Evolutionary conservation across 2,113 vertebrate species (phyloP).

Genomic region (Callionymus lyra): DNA sequence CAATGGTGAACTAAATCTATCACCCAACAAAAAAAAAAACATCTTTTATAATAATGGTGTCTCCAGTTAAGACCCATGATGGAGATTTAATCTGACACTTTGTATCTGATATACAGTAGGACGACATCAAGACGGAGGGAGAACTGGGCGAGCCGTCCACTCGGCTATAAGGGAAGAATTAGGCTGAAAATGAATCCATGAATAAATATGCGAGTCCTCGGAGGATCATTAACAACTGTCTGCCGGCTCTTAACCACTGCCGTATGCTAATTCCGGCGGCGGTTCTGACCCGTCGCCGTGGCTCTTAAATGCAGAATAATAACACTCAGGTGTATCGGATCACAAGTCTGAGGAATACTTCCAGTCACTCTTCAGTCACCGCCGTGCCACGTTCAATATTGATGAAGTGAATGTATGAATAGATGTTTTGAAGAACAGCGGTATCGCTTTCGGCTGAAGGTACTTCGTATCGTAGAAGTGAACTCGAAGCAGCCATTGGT

Average conservation of each 20-base stretch:
- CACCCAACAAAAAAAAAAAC: constrained; percentile 1
- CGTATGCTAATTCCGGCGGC: constrained; percentile 46
- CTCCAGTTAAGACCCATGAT: constrained; percentile 23
- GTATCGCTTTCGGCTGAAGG: background rate
- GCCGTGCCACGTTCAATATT: constrained; percentile 34
- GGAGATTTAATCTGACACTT: constrained; percentile 37
- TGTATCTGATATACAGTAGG: constrained; percentile 23
- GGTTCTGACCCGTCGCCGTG: constrained; percentile 25
- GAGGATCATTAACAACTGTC: constrained; percentile 55
- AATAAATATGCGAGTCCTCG: constrained; percentile 52
- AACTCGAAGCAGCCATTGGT: too few relatives aligned
- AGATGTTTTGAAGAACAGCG: constrained; percentile 25
- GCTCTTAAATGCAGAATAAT: constrained; percentile 44
- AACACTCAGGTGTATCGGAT: constrained; percentile 30
- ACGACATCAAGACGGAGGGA: constrained; percentile 26
- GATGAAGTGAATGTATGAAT: constrained; percentile 44
- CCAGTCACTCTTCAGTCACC: constrained; percentile 21
- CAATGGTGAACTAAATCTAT: constrained; percentile 20
- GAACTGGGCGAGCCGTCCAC: constrained; percentile 23
- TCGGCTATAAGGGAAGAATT: constrained; percentile 34
- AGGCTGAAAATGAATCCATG: constrained; percentile 42
- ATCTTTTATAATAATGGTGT: too few relatives aligned
- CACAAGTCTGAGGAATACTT: constrained; percentile 25
- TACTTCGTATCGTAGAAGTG: too few relatives aligned
- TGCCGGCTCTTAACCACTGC: constrained; percentile 28